These are phyloP conservation scores for Cheilosia urbana DNA, from an alignment of 2,888 invertebrate genomes.

Conservation along the genomic window DNA sequence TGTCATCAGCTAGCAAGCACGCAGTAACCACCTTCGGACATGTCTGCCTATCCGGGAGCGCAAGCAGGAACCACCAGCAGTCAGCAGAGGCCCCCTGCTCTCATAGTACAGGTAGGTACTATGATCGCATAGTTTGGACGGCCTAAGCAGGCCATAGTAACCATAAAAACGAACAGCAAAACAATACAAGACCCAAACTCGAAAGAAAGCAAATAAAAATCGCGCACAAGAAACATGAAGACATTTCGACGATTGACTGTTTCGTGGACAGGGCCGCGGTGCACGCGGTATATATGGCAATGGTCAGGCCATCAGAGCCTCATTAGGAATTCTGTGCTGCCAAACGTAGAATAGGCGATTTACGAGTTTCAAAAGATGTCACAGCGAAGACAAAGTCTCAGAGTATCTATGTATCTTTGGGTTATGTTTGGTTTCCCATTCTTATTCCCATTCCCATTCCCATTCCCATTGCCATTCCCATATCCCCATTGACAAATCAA, in stretches of 20 bases:
- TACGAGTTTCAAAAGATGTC: constrained; percentile 76
- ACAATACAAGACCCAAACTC: constrained; percentile 21
- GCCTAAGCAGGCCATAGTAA: constrained; percentile 67
- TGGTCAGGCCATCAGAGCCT: constrained; percentile 34
- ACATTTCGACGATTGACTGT: constrained; percentile 74
- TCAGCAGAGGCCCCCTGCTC: constrained; percentile 37
- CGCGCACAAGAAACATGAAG: constrained; percentile 75
- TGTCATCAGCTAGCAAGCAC: constrained; percentile 65
- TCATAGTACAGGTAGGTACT: background rate
- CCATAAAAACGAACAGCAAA: constrained; percentile 44
- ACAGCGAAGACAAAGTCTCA: constrained; percentile 69
- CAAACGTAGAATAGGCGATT: constrained; percentile 75
- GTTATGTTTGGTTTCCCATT: constrained; percentile 1
- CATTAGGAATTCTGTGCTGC: constrained; percentile 74
- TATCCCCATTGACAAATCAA: constrained; percentile 73
- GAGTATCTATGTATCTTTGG: constrained; percentile 51
- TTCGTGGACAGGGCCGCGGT: constrained; percentile 58
- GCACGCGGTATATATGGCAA: constrained; percentile 36
- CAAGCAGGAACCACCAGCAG: constrained; percentile 66
- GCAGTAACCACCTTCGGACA: constrained; percentile 75
- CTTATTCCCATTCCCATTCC: background rate
- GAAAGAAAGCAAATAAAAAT: constrained; percentile 70
- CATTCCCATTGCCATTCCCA: constrained; percentile 37
- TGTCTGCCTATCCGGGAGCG: constrained; percentile 75
- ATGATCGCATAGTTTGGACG: constrained; percentile 38